Base-by-base conservation (phyloP, 2,113 vertebrate genomes). In the Rostratula benghalensis region DNA sequence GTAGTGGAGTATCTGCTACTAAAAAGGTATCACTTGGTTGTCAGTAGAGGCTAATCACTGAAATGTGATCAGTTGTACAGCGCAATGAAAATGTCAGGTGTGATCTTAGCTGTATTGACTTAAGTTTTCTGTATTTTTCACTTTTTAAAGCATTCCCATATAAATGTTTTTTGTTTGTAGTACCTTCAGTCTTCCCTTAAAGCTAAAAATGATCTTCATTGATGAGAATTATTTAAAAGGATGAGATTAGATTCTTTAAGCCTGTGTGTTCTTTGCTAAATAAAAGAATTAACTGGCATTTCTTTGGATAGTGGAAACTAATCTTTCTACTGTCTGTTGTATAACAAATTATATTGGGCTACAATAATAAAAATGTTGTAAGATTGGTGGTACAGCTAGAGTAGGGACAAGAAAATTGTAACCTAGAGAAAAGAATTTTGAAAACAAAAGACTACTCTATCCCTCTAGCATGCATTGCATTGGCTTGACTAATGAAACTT, bases 1-100 rank as follows among this genome's bases (percentile, higher is more conserved):
- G 56, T 41, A 85, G 46, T 27, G 46, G 15, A 71, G 7, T 51
- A 30, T 41, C 35, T 63, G 56, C 28, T 70, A 53, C 35, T 76
- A 27, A 64, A 82, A 48, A 63, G 0, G 1, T 81, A 35, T 39
- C 0, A 0, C 43, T 78, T 67, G 33, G 12, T 56, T 85, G n/a
- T 31, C 54, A 65, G 0, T 37, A 69, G 43, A 90, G 22, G 39
- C 45, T 77, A 18, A 48, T 50, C 48, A 35, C 17, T 94, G 74
- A 87, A 67, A 46, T 54, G 71, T 73, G 10, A 25, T 90, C 10
- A 20, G 41, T 35, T 84, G 9, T 78, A 35, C 13, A 16, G 46
- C 14, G 16, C 25, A 48, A 11, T 80, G 54, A 51, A 60, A 90
- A 53, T 33, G 25, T 43, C 15, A 70, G 27, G 10, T 78, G 11